Evolutionary conservation across 2,797 vertebrate species (phyloP), one percentile per base, ranked within the genome.

Genomic region (Microtus obscurus): DNA sequence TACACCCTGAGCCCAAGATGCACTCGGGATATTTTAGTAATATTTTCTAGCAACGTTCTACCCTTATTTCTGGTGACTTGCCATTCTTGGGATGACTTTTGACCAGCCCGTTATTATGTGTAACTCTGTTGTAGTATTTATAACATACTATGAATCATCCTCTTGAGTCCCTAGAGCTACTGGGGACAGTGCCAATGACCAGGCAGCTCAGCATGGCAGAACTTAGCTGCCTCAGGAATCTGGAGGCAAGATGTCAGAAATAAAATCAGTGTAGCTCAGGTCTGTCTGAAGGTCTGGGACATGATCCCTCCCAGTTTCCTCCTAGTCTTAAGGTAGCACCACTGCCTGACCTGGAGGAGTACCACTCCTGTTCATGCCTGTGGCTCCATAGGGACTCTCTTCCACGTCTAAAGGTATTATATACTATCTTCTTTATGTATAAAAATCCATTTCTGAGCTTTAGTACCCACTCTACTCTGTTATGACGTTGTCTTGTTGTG

Each of bases 41-140:
- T 27, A 76, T 71, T 31, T 93, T 43, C 77, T 71, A 14, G 61
- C 93, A 40, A 61, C 2, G 37, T 71, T 91, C 80, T 73, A 17
- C 43, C 16, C 88, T 92, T 82, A 79, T 71, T 93, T 14, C 69
- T 93, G 5, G 16, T 86, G 9, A 59, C 87, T 83, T 92, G 4
- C 27, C 34, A 76, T 21, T 73, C 13, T 89, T 81, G 9, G 88
- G 29, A 21, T 3, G 16, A 51, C 10, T 81, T 71, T 73, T 78
- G 27, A 31, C 61, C 25, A 90, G 43, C 9, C n/a, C 6, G 1
- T 53, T 82, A 59, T 88, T 91, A 40, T 86, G 19, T 13, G 87
- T 80, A 45, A 76, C 93, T 82, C 40, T 81, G 5, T 23, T 34
- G 2, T 21, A 63, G 2, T 17, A 48, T 29, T n/a, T 69, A 71